Conservation (phyloP, 2,797 vertebrate genomes). For the Chlorospingus semifuscus region DNA sequence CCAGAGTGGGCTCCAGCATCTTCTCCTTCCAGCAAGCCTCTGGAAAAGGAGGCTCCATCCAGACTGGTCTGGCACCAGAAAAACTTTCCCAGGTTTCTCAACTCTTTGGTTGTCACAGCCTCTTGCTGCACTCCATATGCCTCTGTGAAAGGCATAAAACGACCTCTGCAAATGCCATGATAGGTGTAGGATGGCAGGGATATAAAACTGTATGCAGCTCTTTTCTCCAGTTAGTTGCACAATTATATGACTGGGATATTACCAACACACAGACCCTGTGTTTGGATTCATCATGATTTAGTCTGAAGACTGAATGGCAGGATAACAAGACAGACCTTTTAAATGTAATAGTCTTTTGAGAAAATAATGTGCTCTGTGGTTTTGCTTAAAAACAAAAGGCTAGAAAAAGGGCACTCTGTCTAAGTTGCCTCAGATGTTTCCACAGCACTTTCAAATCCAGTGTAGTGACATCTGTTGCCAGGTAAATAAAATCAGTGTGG, state of each 20-base stretch:
- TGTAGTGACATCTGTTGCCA: neutral
- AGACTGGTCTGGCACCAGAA: neutral
- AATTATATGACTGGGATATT: neutral
- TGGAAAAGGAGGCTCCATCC: neutral
- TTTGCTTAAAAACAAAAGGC: neutral
- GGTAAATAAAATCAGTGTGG: neutral
- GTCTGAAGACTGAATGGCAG: neutral
- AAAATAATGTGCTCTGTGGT: neutral
- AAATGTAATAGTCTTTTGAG: neutral
- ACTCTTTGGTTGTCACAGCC: neutral
- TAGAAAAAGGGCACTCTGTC: neutral
- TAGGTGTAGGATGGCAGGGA: neutral
- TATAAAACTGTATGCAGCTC: fast-evolving
- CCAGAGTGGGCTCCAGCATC: neutral
- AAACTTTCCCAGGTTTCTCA: neutral
- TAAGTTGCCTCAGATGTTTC: neutral
- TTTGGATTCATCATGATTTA: neutral
- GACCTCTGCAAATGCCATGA: neutral
- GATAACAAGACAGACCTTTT: neutral
- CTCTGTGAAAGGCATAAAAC: neutral
- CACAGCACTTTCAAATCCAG: neutral
- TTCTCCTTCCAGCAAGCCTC: neutral
- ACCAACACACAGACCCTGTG: fast-evolving
- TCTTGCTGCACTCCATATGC: neutral
- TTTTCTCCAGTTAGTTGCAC: neutral